Base-by-base conservation (phyloP, 2,888 invertebrate genomes). In the Amblyteles armatorius region DNA sequence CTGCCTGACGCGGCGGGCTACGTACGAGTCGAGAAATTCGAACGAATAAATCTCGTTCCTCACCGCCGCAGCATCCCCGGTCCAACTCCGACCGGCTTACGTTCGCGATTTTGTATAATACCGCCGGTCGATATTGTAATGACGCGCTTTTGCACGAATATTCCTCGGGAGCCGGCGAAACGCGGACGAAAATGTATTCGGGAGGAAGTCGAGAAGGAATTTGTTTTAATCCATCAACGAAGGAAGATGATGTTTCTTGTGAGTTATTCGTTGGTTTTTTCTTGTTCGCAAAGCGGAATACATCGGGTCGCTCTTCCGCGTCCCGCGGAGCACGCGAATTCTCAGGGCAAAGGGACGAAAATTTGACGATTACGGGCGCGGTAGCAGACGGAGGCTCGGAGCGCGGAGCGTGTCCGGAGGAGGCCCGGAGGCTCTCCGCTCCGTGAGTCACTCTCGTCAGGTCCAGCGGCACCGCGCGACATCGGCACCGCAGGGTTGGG, bases 31-130 rank as follows among this genome's bases (percentile, higher is more conserved):
- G 80, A 74, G 92, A 93, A 93, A 92, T 92, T 92, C 92, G 91
- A 89, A 90, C 92, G 92, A 92, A 93, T 93, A 93, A 93, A 93
- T 93, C 93, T 92, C 89, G 87, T 86, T 85, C 88, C 83, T 84
- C 86, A 76, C 88, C 86, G 63, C 84, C 79, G 82, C 44, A 48
- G 44, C 44, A 48, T 48, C 44, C 74, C 84, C 77, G 87, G 87
- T 84, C 79, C 78, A 82, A 68, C 72, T 85, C 87, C 74, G 77
- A 79, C 71, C 60, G 82, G 79, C 73, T 71, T 74, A 52, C 83
- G 83, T 60, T 55, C 60, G n/a, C 57, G 22, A 50, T 77, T 79
- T 81, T 83, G 72, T 85, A 82, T 83, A 85, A 85, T 85, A 77
- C 81, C 33, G 33, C 60, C 63, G 72, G 33, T 81, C 63, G 77